Evolutionary conservation across 2,888 invertebrate genomes (phyloP).

Genomic region (Nasonovia ribisnigri): DNA sequence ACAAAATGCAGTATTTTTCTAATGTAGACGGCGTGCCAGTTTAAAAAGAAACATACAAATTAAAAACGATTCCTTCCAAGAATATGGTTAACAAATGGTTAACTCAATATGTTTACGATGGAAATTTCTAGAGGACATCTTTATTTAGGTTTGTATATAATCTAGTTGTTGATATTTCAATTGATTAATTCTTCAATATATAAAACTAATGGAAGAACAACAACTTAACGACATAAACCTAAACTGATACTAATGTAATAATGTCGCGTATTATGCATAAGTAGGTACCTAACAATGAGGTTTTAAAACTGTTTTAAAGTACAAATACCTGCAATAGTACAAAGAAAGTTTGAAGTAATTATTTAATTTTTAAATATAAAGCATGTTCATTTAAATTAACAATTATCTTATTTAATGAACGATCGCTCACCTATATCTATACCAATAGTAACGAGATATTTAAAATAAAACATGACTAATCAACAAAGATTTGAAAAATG

Average conservation of each 20-base stretch:
- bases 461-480: slow-evolving; percentile 38
- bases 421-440: neutral
- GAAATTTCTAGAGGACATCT: neutral
- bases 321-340: neutral
- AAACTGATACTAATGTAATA: neutral
- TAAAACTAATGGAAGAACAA: neutral
- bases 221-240: neutral
- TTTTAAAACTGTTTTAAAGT: neutral
- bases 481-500: slow-evolving; percentile 9
- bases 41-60: neutral
- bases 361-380: slow-evolving; percentile 7
- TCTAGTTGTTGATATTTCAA: neutral
- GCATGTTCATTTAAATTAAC: slow-evolving; percentile 28
- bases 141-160: neutral
- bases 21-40: neutral
- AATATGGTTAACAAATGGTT: no score
- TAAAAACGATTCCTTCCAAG: neutral
- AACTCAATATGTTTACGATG: neutral
- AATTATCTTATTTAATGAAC: slow-evolving; percentile 23
- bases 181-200: neutral
- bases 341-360: slow-evolving; percentile 6
- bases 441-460: slow-evolving; percentile 15
- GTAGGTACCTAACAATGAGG: neutral
- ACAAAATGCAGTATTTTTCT: neutral
- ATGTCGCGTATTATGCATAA: neutral